Conservation (phyloP, 2,888 invertebrate genomes). For the Aphidius colemani region DNA sequence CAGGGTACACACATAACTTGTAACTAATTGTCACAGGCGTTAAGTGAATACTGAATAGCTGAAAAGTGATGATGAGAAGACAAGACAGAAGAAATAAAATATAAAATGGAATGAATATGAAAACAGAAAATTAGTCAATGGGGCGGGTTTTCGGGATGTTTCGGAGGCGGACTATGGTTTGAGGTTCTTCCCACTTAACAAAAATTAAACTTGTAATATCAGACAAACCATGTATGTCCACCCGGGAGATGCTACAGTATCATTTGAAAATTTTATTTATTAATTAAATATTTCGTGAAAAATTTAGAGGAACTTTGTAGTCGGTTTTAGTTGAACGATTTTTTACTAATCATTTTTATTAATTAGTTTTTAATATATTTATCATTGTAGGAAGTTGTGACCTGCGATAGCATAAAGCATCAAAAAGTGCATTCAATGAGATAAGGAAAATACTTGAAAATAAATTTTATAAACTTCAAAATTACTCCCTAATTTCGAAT, state of each 20-base stretch:
- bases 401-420: too few relatives aligned
- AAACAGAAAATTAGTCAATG: constrained; percentile 34
- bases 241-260: constrained; percentile 39
- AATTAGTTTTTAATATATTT: too few relatives aligned
- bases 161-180: constrained; percentile 50
- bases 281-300: too few relatives aligned
- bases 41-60: constrained; percentile 41
- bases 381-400: too few relatives aligned
- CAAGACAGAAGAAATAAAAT: constrained; percentile 30
- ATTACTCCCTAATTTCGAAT: too few relatives aligned
- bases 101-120: constrained; percentile 29
- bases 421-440: too few relatives aligned
- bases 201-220: constrained; percentile 39
- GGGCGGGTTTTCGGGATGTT: constrained; percentile 42
- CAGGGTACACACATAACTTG: constrained; percentile 38
- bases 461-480: too few relatives aligned
- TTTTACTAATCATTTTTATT: too few relatives aligned
- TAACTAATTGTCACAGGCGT: constrained; percentile 50
- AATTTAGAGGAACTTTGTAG: too few relatives aligned
- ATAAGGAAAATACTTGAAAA: too few relatives aligned
- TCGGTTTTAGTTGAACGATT: too few relatives aligned
- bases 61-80: constrained; percentile 21
- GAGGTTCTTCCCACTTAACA: constrained; percentile 10
- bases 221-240: constrained; percentile 44
- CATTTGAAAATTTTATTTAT: too few relatives aligned